These are phyloP conservation scores for Protosalanx chinensis DNA, from an alignment of 2,797 vertebrate species.

Conservation along the genomic window DNA sequence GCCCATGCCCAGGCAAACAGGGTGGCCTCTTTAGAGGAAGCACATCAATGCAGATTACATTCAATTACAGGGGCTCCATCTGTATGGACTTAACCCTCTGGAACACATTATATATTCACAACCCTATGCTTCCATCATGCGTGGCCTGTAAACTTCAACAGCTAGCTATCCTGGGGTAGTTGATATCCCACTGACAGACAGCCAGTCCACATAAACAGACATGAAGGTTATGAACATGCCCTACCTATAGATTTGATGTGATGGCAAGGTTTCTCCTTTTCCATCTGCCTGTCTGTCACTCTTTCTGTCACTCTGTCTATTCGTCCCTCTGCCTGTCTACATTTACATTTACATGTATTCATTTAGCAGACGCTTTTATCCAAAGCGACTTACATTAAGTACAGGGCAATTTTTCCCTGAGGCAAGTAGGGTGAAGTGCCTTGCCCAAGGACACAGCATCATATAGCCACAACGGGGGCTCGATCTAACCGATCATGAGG, in stretches of 20 bases:
- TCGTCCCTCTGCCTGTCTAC: no score
- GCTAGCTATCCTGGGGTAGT: constrained; percentile 6
- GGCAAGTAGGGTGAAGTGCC: no score
- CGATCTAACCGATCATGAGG: no score
- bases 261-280: background rate
- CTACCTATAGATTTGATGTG: background rate
- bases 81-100: constrained; percentile 63
- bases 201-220: constrained; percentile 24
- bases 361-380: no score
- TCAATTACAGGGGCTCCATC: constrained; percentile 67
- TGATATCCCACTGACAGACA: constrained; percentile 42
- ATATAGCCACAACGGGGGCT: no score
- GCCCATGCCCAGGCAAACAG: constrained; percentile 19
- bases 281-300: constrained; percentile 8
- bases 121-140: constrained; percentile 33
- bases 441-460: no score
- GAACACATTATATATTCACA: constrained; percentile 55
- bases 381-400: no score
- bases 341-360: background rate
- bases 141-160: constrained; percentile 40
- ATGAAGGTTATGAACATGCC: constrained; percentile 10
- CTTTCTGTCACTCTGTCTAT: no score
- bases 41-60: constrained; percentile 61
- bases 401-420: no score
- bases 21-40: constrained; percentile 63